Evolutionary conservation across 2,888 invertebrate genomes (phyloP).

Genomic region (Mesorhabditis belari): DNA sequence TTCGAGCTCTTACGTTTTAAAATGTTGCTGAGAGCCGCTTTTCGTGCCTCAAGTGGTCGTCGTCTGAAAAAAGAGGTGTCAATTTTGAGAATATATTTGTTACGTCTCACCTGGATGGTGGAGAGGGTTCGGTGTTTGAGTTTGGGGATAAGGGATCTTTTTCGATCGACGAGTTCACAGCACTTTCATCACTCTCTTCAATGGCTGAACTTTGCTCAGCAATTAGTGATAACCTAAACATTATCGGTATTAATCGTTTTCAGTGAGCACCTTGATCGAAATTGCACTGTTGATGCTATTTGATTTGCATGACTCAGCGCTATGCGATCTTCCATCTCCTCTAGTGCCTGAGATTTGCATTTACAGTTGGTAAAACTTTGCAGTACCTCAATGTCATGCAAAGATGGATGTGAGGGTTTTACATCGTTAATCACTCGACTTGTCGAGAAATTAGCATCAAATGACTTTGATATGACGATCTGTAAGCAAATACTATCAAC

Average conservation of each 20-base stretch:
- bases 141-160: background rate
- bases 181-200: constrained; percentile 28
- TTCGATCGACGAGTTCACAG: constrained; percentile 1
- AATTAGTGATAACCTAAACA: constrained; percentile 30
- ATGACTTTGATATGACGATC: constrained; percentile 37
- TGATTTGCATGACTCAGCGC: constrained; percentile 10
- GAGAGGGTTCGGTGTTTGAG: background rate
- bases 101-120: background rate
- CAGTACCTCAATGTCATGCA: constrained; percentile 15
- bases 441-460: constrained; percentile 24
- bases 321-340: constrained; percentile 38
- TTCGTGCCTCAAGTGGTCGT: background rate
- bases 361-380: too few species aligned
- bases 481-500: constrained; percentile 3
- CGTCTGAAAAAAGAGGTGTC: background rate
- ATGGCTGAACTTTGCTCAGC: constrained; percentile 32
- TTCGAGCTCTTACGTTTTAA: background rate
- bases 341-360: constrained; percentile 18
- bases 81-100: background rate
- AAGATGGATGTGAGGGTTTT: too few species aligned
- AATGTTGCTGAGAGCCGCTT: background rate
- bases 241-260: background rate
- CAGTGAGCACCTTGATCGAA: constrained; percentile 25
- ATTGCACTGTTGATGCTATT: constrained; percentile 26
- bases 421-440: background rate